Percentiles rank a stretch among this genome's conserved stretches.
Conservation (phyloP, 2,888 invertebrate species). For the Acleris sparsana region DNA sequence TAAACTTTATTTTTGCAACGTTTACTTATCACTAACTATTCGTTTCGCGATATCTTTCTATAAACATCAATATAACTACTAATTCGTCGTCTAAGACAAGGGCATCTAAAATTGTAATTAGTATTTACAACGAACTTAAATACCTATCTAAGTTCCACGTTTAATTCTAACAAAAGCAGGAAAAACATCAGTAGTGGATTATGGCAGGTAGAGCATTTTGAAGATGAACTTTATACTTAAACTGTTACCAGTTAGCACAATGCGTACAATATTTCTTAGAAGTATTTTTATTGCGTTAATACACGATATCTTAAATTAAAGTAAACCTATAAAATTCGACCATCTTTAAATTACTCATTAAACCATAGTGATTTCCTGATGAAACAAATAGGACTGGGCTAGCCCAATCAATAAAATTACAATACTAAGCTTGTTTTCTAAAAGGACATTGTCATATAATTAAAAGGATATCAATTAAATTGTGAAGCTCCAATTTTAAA, state of each 20-base stretch:
- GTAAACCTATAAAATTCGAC: too few species aligned
- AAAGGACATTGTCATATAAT: not conserved
- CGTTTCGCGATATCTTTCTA: conserved; percentile 50
- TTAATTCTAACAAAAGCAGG: conserved; percentile 1
- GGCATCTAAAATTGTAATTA: conserved; percentile 26
- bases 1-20: conserved; percentile 60
- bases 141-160: conserved; percentile 23
- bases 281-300: conserved; percentile 5
- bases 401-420: not conserved
- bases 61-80: conserved; percentile 59
- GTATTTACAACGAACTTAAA: conserved; percentile 35
- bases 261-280: not conserved
- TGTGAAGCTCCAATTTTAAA: conserved; percentile 2
- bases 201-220: conserved; percentile 25
- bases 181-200: not conserved
- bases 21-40: conserved; percentile 48
- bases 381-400: not conserved
- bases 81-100: conserved; percentile 36
- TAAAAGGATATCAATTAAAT: not conserved
- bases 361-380: not conserved
- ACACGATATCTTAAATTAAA: conserved; percentile 1
- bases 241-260: conserved; percentile 13
- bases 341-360: not conserved
- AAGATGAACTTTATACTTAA: conserved; percentile 1
- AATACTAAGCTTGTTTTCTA: not conserved